Conservation (phyloP, 2,113 vertebrate genomes). For the Engystomops pustulosus region DNA sequence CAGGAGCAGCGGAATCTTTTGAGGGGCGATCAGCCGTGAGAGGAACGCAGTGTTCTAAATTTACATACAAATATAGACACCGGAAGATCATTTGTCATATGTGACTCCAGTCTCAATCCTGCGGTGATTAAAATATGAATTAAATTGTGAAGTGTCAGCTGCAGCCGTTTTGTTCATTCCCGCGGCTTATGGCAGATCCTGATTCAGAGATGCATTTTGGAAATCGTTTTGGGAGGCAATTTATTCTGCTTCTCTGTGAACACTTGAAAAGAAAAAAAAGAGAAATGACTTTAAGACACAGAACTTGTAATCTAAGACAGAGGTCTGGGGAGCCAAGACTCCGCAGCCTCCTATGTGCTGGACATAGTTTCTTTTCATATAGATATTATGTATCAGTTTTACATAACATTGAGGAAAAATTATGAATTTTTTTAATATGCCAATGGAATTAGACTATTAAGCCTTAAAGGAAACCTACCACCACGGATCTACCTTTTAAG, state of each 20-base stretch:
- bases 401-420: too few species aligned
- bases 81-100: constrained; percentile 39
- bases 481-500: too few species aligned
- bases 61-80: constrained; percentile 48
- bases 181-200: constrained; percentile 13
- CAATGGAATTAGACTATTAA: too few species aligned
- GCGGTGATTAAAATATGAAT: constrained; percentile 54
- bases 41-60: constrained; percentile 30
- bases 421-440: too few species aligned
- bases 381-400: neutral
- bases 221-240: constrained; percentile 44
- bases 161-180: constrained; percentile 43
- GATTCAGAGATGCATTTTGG: constrained; percentile 9
- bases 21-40: constrained; percentile 27
- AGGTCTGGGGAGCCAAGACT: neutral
- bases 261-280: neutral
- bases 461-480: too few species aligned
- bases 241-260: constrained; percentile 35
- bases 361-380: neutral
- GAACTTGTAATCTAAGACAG: neutral
- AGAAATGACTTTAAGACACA: neutral
- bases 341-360: neutral
- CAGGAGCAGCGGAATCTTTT: constrained; percentile 11
- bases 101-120: constrained; percentile 18
- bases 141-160: constrained; percentile 48